phyloP scores from a whole-genome alignment of 35 echinoderm and acorn worm genomes.

The Apostichopus japonicus region DNA sequence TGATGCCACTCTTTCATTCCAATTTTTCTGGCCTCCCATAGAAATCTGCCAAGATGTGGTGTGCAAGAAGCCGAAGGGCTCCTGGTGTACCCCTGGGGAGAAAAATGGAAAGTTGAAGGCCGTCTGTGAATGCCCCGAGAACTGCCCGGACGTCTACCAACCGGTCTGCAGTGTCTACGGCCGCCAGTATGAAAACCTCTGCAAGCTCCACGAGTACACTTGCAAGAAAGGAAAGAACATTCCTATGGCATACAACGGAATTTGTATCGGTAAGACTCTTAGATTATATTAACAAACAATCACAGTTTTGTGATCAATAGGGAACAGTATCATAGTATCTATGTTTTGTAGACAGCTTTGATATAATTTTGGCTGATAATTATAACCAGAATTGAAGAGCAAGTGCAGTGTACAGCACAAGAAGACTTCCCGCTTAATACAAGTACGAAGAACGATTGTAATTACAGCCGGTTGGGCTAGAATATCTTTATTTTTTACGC shows the following conservation, averaged over 20 bases:
- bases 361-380: too few species aligned
- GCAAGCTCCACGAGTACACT: conserved; percentile 67
- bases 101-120: conserved; percentile 70
- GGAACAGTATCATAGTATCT: too few species aligned
- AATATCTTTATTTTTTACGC: too few species aligned
- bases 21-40: not conserved
- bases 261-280: conserved; percentile 76
- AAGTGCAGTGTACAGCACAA: too few species aligned
- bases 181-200: conserved; percentile 89
- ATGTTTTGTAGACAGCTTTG: too few species aligned
- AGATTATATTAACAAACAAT: not conserved
- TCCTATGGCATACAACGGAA: conserved; percentile 61
- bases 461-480: too few species aligned
- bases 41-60: conserved; percentile 64
- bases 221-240: conserved; percentile 79
- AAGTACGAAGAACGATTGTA: too few species aligned
- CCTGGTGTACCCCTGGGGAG: conserved; percentile 67
- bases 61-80: conserved; percentile 85
- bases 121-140: conserved; percentile 75
- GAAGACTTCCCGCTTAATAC: too few species aligned
- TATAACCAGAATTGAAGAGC: too few species aligned
- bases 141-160: conserved; percentile 44
- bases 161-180: conserved; percentile 97
- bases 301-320: too few species aligned
- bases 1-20: too few species aligned